Evolutionary conservation across 2,113 vertebrate genomes (phyloP).

Genomic region (Megaceryle maxima): DNA sequence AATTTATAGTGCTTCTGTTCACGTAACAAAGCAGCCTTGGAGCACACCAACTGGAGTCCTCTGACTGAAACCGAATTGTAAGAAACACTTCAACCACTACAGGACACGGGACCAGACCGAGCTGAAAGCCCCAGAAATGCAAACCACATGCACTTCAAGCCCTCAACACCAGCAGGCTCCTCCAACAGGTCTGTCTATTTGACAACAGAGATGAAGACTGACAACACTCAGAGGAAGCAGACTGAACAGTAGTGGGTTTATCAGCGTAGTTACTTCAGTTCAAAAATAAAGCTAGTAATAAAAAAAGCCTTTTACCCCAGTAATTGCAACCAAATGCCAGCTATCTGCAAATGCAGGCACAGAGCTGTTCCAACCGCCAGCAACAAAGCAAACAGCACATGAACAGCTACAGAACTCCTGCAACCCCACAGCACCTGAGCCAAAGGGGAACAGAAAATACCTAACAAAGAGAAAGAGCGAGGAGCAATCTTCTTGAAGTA

Average conservation of each 20-base stretch:
- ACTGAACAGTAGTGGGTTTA: background rate
- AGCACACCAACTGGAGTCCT: background rate
- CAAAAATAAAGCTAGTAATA: background rate
- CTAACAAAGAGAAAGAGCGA: fast-evolving
- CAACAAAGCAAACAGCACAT: background rate
- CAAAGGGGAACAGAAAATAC: background rate
- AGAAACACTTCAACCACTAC: background rate
- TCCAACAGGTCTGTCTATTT: no score
- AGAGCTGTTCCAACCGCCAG: background rate
- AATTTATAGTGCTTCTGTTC: no score
- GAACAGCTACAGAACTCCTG: background rate
- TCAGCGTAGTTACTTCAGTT: background rate
- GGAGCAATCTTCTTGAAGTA: background rate
- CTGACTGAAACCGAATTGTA: background rate
- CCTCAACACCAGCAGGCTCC: background rate
- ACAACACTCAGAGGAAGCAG: background rate
- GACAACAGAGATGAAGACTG: background rate
- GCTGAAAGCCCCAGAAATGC: background rate
- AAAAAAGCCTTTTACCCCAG: no score
- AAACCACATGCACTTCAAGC: no score
- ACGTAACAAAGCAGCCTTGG: background rate
- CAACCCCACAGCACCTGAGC: background rate
- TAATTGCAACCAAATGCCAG: background rate
- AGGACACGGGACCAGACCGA: fast-evolving
- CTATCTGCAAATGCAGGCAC: background rate